Conservation (phyloP, 1,140 invertebrate genomes). For the Scylla paramamosain region DNA sequence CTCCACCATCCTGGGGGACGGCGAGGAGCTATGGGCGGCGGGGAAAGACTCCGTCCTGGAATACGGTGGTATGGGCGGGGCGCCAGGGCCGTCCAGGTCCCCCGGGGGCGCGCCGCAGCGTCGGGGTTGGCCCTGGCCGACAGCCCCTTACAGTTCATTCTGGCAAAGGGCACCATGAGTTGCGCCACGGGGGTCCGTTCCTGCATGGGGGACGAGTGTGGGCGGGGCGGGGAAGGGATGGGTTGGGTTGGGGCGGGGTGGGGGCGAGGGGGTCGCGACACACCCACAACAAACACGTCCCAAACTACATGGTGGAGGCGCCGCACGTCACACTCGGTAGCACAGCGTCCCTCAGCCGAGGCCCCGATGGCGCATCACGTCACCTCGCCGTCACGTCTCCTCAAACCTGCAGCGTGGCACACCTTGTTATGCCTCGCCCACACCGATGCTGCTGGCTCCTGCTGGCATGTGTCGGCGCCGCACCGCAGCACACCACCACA, state of each 20-base stretch:
- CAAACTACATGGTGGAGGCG: neutral
- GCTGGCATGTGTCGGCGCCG: too few relatives aligned
- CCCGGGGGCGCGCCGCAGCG: neutral
- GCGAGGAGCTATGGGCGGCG: constrained; percentile 32
- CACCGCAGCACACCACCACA: too few relatives aligned
- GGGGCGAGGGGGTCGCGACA: neutral
- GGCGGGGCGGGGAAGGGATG: neutral
- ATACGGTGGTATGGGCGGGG: constrained; percentile 29
- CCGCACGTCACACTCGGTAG: neutral
- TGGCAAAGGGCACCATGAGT: constrained; percentile 42
- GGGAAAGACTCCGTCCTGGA: constrained; percentile 38
- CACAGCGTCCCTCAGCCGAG: neutral
- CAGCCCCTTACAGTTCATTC: constrained; percentile 64
- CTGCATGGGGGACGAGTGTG: constrained; percentile 37
- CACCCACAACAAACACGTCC: neutral
- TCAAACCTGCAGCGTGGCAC: too few relatives aligned
- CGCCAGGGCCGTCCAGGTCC: neutral
- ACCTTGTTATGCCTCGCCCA: too few relatives aligned
- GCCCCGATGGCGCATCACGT: neutral
- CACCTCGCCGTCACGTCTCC: too few relatives aligned
- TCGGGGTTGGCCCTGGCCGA: constrained; percentile 29
- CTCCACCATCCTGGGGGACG: constrained; percentile 56
- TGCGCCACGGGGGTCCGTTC: constrained; percentile 29
- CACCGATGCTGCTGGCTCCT: too few relatives aligned
- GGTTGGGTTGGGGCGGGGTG: neutral